Conservation (phyloP, 2,888 invertebrate species). For the Macrostomum cliftonense region DNA sequence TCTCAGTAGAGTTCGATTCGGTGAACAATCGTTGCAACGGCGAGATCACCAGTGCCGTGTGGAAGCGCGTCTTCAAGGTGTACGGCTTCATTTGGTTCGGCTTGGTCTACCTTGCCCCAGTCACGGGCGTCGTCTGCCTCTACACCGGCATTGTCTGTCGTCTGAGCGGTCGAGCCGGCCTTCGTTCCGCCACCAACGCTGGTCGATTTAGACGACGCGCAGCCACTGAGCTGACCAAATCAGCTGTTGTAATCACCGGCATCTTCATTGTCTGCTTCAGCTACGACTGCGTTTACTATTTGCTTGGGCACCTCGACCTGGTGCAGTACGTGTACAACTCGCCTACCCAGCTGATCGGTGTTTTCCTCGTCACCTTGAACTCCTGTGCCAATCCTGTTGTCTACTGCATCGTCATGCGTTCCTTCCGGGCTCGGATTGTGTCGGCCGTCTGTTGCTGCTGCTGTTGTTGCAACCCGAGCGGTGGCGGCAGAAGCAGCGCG, state of each 20-base stretch:
- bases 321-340: constrained; percentile 4
- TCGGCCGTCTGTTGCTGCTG: constrained; percentile 1
- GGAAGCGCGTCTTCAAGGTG: not conserved
- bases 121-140: constrained; percentile 1
- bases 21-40: not conserved
- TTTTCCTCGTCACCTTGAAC: constrained; percentile 4
- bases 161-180: not conserved
- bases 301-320: constrained; percentile 2
- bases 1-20: not conserved
- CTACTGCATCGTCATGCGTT: constrained; percentile 5
- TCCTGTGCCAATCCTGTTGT: constrained; percentile 7
- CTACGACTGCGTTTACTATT: constrained; percentile 6
- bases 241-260: constrained; percentile 3
- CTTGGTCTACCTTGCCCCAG: constrained; percentile 4
- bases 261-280: constrained; percentile 6
- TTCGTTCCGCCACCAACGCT: not conserved
- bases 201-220: not conserved
- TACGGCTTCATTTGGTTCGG: constrained; percentile 5
- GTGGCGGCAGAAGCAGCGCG: no score
- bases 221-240: constrained; percentile 5
- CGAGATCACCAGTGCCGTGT: not conserved
- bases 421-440: constrained; percentile 4
- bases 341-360: constrained; percentile 3
- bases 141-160: constrained; percentile 5
- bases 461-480: not conserved